phyloP scores from a whole-genome alignment of 2,888 invertebrate genomes.

The Microdon myrmicae region DNA sequence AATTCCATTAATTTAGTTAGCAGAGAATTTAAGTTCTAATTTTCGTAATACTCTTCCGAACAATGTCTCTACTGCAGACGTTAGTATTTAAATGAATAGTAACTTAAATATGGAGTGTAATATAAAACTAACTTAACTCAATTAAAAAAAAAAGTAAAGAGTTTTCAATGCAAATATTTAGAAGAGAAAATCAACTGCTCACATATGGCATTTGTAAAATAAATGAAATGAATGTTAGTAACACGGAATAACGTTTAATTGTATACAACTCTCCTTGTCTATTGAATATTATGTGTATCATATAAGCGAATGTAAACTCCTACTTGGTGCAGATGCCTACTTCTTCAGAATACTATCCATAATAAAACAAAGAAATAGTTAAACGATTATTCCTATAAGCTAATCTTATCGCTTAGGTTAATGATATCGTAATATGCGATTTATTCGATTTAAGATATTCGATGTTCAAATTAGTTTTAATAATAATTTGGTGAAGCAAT shows the following conservation, averaged over 20 bases:
- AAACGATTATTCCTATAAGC: slow-evolving; percentile 40
- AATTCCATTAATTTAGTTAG: slow-evolving; percentile 43
- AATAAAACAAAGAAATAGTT: slow-evolving; percentile 13
- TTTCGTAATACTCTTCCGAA: slow-evolving; percentile 17
- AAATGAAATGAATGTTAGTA: slow-evolving; percentile 13
- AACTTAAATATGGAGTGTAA: no score
- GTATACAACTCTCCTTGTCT: slow-evolving; percentile 33
- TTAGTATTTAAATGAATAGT: no score
- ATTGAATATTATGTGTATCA: slow-evolving; percentile 46
- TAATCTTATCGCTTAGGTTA: slow-evolving; percentile 32
- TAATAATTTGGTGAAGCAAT: slow-evolving; percentile 28
- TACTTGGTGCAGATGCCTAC: slow-evolving; percentile 40
- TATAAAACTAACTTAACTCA: no score
- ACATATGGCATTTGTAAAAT: slow-evolving; percentile 38
- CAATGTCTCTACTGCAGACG: slow-evolving; percentile 17
- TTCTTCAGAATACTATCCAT: slow-evolving; percentile 31
- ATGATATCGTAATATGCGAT: slow-evolving; percentile 34
- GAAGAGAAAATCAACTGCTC: slow-evolving; percentile 2
- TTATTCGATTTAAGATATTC: slow-evolving; percentile 47
- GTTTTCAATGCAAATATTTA: background rate
- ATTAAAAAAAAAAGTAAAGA: slow-evolving; percentile 1
- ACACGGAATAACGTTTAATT: slow-evolving; percentile 2
- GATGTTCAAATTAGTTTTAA: slow-evolving; percentile 52
- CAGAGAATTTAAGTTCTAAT: slow-evolving; percentile 27
- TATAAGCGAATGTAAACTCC: slow-evolving; percentile 42